Evolutionary conservation across 2,888 invertebrate species (phyloP).

Genomic region (Sinhomidia bicolor): DNA sequence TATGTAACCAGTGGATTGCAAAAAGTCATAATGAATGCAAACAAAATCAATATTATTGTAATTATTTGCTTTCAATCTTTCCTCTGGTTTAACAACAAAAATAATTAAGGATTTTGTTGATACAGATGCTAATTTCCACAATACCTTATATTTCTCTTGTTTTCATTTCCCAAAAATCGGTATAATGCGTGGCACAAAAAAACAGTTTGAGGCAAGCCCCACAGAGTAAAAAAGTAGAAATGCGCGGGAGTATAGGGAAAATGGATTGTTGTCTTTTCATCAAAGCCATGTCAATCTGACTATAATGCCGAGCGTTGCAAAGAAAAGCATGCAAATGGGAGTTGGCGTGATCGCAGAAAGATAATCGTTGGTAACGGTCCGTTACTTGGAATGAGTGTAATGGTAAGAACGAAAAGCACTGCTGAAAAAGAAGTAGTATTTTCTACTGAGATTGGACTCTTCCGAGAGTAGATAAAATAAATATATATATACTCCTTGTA

Average conservation of each 20-base stretch:
- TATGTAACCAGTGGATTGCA: neutral
- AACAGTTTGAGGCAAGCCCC: neutral
- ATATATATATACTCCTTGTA: too few relatives aligned
- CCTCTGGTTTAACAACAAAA: neutral
- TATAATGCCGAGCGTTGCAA: neutral
- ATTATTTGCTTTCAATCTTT: neutral
- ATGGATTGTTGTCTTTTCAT: constrained; percentile 8
- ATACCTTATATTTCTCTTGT: neutral
- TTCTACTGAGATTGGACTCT: constrained; percentile 3
- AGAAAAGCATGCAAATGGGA: neutral
- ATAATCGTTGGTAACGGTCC: constrained; percentile 7
- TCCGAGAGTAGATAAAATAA: too few relatives aligned
- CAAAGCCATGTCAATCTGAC: constrained; percentile 8
- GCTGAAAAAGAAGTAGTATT: neutral
- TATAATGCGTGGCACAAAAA: neutral
- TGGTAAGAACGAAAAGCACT: neutral
- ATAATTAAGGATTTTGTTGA: neutral
- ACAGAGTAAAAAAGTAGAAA: too few relatives aligned
- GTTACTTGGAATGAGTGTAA: neutral
- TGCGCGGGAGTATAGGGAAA: neutral
- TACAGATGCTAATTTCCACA: neutral
- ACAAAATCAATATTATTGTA: constrained; percentile 37
- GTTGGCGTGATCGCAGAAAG: neutral
- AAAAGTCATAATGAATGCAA: constrained; percentile 4
- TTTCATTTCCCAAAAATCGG: neutral